Base-by-base conservation (phyloP, 2,888 invertebrate genomes). In the Hermaeophaga mercurialis region DNA sequence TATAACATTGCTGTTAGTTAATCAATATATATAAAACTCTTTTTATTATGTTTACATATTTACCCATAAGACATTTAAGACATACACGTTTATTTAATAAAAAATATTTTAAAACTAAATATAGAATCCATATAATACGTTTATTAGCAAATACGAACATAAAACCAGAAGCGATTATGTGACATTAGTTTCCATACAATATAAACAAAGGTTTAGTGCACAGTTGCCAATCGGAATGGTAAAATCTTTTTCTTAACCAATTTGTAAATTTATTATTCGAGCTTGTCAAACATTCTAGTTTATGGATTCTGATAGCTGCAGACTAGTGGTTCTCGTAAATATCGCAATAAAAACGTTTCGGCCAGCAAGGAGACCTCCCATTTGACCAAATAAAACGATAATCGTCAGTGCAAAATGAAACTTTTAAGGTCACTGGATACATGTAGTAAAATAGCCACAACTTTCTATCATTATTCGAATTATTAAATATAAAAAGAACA, bases 141-240 rank as follows among this genome's bases (percentile, higher is more conserved):
- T 50, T 50, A 41, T 41, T 39, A 18, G 2, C 9, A 39, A 15
- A 39, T 18, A 41, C 4, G 46, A 38, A 36, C 17, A 54, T 38
- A 46, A 28, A 53, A 38, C 53, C 47, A 9, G 38, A 28, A 48
- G 34, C 46, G 39, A 53, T 55, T 54, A 54, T 60, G 60, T 57
- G 59, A 49, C 31, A 28, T 39, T 31, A 61, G 56, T 65, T 62
- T 59, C 46, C 56, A 54, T 59, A 69, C 69, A 67, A 66, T 66
- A 67, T 68, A 56, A 58, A 65, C 64, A 69, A 64, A 66, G 56
- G 65, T 69, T 69, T 67, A 68, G 56, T 63, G 60, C 66, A 59
- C 63, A 62, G 64, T 68, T 63, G 50, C 66, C 59, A 63, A 66
- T 62, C 54, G 56, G 38, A 54, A 54, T 46, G 47, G 41, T 54